Base-by-base conservation (phyloP, 2,113 vertebrate genomes). In the Rhinichthys klamathensis region DNA sequence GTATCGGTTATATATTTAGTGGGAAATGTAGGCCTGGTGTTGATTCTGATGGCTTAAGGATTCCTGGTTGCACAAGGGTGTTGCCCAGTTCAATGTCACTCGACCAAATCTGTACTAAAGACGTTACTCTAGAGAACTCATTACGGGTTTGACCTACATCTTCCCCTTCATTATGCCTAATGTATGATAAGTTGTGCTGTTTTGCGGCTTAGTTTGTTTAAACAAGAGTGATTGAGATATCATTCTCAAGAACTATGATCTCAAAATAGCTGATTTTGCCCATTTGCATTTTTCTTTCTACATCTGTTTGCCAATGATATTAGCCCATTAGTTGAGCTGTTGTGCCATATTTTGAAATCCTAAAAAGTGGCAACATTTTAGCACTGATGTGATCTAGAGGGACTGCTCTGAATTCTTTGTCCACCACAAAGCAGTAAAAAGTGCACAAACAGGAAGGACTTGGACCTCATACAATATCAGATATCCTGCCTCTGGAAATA, bases 111-210 rank as follows among this genome's bases (percentile, higher is more conserved):
- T 80, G 23, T 44, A 21, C 82, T 75, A 27, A 81, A 63, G 74
- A 72, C 70, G 4, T 16, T 69, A 44, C 82, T 72, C 76, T 75
- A 41, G 82, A 70, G 82, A 54, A 38, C 16, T 60, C 76, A 81
- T 86, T 88, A 88, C 2, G 13, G 75, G 6, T 65, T 81, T 84
- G 84, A 88, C 84, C 46, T 38, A 65, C 67, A 86, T 75, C 67
- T 58, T 12, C 12, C 9, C 74, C 63, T 41, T 79, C 72, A 65
- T 83, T 83, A 85, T 65, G 41, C 23, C 38, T 51, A 80, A 73
- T 16, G 27, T 76, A 54, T 18, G 41, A 82, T 65, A 58, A 61
- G 13, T 23, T n/a, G 8, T 49, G n/a, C 12, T 1, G 9, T 25
- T 60, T 63, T 25, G 65, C 6, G 32, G 23, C 8, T 41, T 41